Percentiles rank a stretch among this genome's conserved stretches.
phyloP scores from a whole-genome alignment of 1,140 invertebrate species.

The Dryas iulia region DNA sequence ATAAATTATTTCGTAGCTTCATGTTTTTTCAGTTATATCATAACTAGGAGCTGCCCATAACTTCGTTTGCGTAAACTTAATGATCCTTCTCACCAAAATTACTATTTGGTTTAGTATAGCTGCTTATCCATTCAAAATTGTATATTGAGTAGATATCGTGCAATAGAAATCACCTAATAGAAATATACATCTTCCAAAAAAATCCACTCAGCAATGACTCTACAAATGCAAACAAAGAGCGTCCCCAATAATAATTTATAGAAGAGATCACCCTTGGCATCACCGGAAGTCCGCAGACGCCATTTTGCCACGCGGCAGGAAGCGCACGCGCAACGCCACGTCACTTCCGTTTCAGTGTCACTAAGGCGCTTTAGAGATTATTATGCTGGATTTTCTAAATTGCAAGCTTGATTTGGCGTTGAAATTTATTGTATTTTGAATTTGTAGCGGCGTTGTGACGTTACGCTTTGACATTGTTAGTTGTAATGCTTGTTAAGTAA shows the following conservation, averaged over 20 bases:
- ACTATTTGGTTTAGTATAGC: too few species aligned
- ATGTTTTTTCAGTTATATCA: too few species aligned
- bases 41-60: too few species aligned
- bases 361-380: constrained; percentile 58
- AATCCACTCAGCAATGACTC: constrained; percentile 36
- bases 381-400: constrained; percentile 50
- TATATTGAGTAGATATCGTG: too few species aligned
- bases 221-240: constrained; percentile 52
- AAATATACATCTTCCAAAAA: not conserved
- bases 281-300: constrained; percentile 55
- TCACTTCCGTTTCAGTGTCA: constrained; percentile 60
- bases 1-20: too few species aligned
- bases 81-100: too few species aligned
- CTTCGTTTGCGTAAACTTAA: too few species aligned
- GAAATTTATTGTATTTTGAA: constrained; percentile 33
- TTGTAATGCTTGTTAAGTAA: not conserved
- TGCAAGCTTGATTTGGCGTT: constrained; percentile 35
- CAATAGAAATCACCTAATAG: not conserved
- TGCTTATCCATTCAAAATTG: too few species aligned
- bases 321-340: constrained; percentile 63
- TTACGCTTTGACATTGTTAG: constrained; percentile 27
- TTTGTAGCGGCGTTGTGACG: constrained; percentile 20
- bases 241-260: constrained; percentile 61
- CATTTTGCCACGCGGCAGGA: constrained; percentile 72
- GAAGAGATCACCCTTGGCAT: constrained; percentile 46